Evolutionary conservation across 2,888 invertebrate genomes (phyloP), one percentile per base, ranked within the genome.

Genomic region (Drosophila yooni): DNA sequence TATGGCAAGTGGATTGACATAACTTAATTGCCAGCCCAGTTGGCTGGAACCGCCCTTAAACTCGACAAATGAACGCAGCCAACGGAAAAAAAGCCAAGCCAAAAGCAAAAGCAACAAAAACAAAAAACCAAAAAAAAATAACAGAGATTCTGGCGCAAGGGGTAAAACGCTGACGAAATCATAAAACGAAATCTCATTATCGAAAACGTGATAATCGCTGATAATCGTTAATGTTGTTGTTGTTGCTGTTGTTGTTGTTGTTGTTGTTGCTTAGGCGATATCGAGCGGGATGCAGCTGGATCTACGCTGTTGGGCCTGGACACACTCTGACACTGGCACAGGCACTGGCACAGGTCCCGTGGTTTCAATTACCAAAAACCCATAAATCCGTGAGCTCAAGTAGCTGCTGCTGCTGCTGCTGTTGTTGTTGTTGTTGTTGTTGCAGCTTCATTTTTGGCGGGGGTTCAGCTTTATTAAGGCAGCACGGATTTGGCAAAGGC

Each of bases 1-100:
- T 82, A 87, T 87, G 83, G 82, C 82, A 84, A 83, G 88, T 83
- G 88, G 85, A 88, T 88, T 84, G 85, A 74, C 87, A 86, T 83
- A 86, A 88, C 81, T 83, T 88, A 83, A 83, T 83, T 83, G 86
- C 58, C 66, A 38, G 79, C 59, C 36, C 51, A 61, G 59, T 79
- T 79, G 46, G 34, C 53, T 38, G 34, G 63, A 80, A 70, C 83
- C 76, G 76, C 80, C 83, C 80, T 69, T 71, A 69, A 71, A 36
- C 48, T 40, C 54, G 52, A 13, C 59, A 68, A 53, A 25, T 27
- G 21, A 51, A 34, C 18, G 38, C 21, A 67, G 34, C 53, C 50
- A 33, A 21, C 21, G 27, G 40, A 40, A 13, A 50, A 25, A 29
- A 43, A 36, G 13, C 15, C 27, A 54, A 8, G 25, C 53, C 50